Percentiles rank a stretch among this genome's conserved stretches.
Conservation (phyloP, 2,113 vertebrate species). For the Colius striatus region DNA sequence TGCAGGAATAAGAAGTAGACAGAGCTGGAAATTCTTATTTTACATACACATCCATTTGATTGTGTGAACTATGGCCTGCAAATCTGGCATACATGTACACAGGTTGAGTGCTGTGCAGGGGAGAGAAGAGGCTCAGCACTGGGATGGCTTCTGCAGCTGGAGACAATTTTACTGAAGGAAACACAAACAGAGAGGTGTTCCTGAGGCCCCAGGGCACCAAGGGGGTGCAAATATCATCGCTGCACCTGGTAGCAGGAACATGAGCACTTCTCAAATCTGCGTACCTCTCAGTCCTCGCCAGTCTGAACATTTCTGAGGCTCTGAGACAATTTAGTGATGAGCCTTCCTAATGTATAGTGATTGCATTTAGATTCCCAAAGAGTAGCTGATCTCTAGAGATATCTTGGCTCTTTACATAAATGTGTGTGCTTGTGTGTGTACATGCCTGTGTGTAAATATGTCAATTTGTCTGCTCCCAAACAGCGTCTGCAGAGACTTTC, state of each 20-base stretch:
- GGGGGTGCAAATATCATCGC: background rate
- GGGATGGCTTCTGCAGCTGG: background rate
- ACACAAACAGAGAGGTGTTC: background rate
- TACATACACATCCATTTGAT: background rate
- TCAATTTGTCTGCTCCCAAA: background rate
- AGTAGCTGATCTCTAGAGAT: background rate
- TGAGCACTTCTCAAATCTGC: too few relatives aligned
- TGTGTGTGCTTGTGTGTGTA: background rate
- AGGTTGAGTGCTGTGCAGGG: background rate
- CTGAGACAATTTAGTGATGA: background rate
- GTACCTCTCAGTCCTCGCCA: background rate
- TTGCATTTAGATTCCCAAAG: background rate
- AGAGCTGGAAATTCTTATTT: background rate
- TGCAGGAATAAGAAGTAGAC: background rate
- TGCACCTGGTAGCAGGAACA: background rate
- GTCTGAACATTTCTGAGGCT: background rate
- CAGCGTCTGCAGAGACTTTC: background rate
- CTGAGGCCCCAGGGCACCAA: background rate
- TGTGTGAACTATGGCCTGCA: background rate
- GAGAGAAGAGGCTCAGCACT: background rate
- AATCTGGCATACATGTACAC: rapidly evolving
- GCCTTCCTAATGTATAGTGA: background rate
- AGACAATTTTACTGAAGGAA: background rate
- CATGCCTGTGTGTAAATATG: too few relatives aligned
- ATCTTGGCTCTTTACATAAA: background rate